phyloP scores from a whole-genome alignment of 2,113 vertebrate genomes.

The Platycercus adscitus region DNA sequence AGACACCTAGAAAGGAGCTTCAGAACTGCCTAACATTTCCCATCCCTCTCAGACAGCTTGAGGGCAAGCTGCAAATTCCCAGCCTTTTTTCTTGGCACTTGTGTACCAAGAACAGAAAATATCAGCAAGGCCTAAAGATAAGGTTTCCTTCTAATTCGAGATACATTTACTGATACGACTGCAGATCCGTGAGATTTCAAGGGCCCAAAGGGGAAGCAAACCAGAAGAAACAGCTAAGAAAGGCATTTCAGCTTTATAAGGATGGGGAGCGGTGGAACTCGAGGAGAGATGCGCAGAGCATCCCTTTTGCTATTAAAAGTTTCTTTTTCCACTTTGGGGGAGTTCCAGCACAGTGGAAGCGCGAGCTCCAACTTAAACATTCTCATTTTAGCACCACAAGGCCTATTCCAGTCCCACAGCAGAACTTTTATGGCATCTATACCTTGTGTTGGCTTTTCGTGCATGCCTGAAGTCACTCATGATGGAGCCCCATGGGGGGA shows the following conservation, averaged over 20 bases:
- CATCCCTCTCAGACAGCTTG: not conserved
- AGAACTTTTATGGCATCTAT: not conserved
- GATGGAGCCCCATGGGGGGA: not conserved
- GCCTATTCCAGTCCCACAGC: not conserved
- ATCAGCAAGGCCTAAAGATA: not conserved
- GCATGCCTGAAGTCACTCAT: not conserved
- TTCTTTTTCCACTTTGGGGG: not conserved
- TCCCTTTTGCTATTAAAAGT: not conserved
- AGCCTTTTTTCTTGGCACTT: not conserved
- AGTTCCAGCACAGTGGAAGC: not conserved
- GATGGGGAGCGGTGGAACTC: not conserved
- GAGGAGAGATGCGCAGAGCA: not conserved
- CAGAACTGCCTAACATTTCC: not conserved
- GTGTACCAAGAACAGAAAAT: not conserved
- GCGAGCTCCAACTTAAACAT: not conserved
- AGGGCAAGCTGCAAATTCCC: not conserved
- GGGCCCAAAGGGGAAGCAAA: not conserved
- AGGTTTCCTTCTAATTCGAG: slow-evolving; percentile 3
- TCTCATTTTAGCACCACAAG: not conserved
- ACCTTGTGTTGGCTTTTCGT: not conserved
- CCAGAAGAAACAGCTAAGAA: not conserved
- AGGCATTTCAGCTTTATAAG: not conserved
- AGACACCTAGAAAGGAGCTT: not conserved
- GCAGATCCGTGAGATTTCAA: not conserved
- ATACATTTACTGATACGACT: not conserved